phyloP scores from a whole-genome alignment of 1,140 invertebrate genomes.

The Homarus americanus region DNA sequence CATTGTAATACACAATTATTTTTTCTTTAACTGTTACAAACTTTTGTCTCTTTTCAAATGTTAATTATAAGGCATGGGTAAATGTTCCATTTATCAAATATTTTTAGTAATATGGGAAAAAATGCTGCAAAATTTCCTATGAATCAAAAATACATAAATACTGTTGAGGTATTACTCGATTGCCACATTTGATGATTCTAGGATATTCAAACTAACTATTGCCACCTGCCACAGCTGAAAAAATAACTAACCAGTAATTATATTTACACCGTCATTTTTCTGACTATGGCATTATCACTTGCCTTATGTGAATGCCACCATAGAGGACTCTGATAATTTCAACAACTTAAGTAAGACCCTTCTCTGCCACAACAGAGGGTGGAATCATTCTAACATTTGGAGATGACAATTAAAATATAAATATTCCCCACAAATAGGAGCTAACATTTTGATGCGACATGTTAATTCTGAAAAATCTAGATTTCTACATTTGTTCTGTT shows the following conservation, averaged over 20 bases:
- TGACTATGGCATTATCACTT: constrained; percentile 26
- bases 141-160: too few relatives aligned
- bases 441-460: constrained; percentile 53
- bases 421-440: constrained; percentile 56
- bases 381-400: constrained; percentile 26
- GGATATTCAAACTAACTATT: constrained; percentile 32
- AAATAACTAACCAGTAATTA: constrained; percentile 46
- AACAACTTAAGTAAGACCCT: constrained; percentile 33
- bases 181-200: constrained; percentile 14
- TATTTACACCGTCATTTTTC: constrained; percentile 53
- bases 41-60: too few relatives aligned
- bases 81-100: too few relatives aligned
- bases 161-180: neutral
- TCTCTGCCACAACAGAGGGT: constrained; percentile 12
- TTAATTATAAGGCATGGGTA: too few relatives aligned
- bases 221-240: constrained; percentile 50
- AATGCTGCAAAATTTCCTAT: neutral
- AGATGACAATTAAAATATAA: constrained; percentile 49
- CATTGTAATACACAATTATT: too few relatives aligned
- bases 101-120: neutral
- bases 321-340: constrained; percentile 17
- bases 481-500: constrained; percentile 64
- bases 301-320: constrained; percentile 6
- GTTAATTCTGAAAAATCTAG: constrained; percentile 60
- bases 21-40: too few relatives aligned